Conservation (phyloP, 2,797 vertebrate genomes). For the Myripristis jacobus region DNA sequence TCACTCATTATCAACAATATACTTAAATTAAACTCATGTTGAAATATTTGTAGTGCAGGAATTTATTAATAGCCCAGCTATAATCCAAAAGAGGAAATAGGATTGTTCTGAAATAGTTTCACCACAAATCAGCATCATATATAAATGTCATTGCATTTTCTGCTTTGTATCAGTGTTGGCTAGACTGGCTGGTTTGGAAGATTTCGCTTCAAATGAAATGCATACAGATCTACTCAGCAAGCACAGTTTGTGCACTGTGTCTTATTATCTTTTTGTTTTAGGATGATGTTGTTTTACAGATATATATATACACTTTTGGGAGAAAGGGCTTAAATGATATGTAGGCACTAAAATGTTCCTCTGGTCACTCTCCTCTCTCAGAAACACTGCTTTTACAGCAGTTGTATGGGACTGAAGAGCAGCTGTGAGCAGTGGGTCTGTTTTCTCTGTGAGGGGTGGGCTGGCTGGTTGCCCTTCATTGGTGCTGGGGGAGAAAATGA, state of each 20-base stretch:
- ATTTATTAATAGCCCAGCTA: constrained; percentile 9
- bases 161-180: too few relatives aligned
- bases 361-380: too few relatives aligned
- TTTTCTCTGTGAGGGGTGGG: neutral
- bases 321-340: too few relatives aligned
- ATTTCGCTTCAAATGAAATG: neutral
- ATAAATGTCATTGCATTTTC: too few relatives aligned
- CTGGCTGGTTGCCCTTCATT: constrained; percentile 15
- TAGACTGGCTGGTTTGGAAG: too few relatives aligned
- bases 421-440: neutral
- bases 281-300: too few relatives aligned
- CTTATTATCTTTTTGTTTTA: neutral
- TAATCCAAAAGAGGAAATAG: neutral
- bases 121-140: too few relatives aligned
- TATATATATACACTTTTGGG: too few relatives aligned
- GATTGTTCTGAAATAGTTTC: neutral
- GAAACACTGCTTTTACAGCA: neutral
- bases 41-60: constrained; percentile 9
- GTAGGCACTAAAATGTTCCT: too few relatives aligned
- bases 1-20: constrained; percentile 30
- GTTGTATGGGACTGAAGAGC: constrained; percentile 3
- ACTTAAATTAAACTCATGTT: neutral
- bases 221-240: neutral
- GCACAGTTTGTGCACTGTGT: neutral
- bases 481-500: neutral